Base-by-base conservation (phyloP, 2,888 invertebrate species). In the Mimumesa dahlbomi region DNA sequence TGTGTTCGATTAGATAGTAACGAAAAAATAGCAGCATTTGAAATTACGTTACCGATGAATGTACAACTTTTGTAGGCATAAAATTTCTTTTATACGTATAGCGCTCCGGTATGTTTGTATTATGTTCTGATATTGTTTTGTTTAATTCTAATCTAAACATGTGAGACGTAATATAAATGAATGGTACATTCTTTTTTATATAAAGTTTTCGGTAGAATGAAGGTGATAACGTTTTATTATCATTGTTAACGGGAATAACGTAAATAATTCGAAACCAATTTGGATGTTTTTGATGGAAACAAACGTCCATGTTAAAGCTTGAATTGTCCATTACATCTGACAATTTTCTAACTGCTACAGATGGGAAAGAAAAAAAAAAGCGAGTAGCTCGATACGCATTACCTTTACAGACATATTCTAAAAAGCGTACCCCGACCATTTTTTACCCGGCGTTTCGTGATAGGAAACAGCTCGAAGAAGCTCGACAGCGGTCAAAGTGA, bases 401-500 rank as follows among this genome's bases (percentile, higher is more conserved):
- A 43, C 59, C 75, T 62, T 46, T 34, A 49, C 43, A 14, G 74
- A 64, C 75, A 73, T 78, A 78, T 78, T 78, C 77, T 78, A 78
- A 78, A n/a, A n/a, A 78, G 65, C 63, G 64, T 46, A 76, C 57
- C 75, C 67, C 77, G 77, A 77, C 77, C 77, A 78, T 73, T 77
- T 78, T 78, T 73, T 78, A 77, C 67, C 65, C 65, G 75, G 69
- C 62, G 68, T 77, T 70, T 75, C 78, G 68, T 65, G 67, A 62
- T 46, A 53, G 56, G 53, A 76, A 68, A 74, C 58, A 58, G 72
- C 56, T 45, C 59, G 62, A 68, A 52, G 56, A 76, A 75, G 73
- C 69, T 75, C 67, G 77, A 71, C 64, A 52, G 63, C 38, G 54
- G 14, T 25, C n/a, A 53, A 21, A 34, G n/a, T 49, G 34, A 52